Evolutionary conservation across 2,888 invertebrate genomes (phyloP).

Genomic region (Drosophila quinaria): DNA sequence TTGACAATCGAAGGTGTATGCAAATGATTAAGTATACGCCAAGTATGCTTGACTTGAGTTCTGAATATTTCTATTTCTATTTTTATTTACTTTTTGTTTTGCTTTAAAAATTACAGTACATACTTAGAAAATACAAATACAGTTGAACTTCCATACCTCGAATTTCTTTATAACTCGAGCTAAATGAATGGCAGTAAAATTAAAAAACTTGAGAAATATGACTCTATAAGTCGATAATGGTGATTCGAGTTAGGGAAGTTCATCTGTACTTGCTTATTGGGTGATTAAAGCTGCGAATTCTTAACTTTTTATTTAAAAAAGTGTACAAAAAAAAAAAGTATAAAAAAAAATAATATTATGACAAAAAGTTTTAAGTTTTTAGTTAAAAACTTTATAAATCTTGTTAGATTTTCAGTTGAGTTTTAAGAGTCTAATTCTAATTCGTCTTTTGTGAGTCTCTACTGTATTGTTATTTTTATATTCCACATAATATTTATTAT

Average conservation of each 20-base stretch:
- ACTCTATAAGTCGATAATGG: too few relatives aligned
- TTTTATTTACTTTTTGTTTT: background rate
- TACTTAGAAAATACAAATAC: too few relatives aligned
- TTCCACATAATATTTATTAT: too few relatives aligned
- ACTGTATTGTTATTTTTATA: background rate
- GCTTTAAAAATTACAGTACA: slow-evolving; percentile 15
- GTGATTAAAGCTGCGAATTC: too few relatives aligned
- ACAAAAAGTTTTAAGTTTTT: background rate
- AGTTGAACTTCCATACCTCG: too few relatives aligned
- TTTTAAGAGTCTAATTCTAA: background rate
- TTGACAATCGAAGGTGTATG: slow-evolving; percentile 10
- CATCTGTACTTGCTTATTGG: too few relatives aligned
- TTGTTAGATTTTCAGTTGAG: background rate
- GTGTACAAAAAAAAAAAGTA: background rate
- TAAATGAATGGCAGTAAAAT: too few relatives aligned
- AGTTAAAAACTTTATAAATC: too few relatives aligned
- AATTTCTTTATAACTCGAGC: too few relatives aligned
- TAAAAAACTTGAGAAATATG: too few relatives aligned
- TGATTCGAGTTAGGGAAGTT: too few relatives aligned
- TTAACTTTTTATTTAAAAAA: background rate
- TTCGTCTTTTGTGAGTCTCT: background rate
- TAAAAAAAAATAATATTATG: background rate
- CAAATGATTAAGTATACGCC: slow-evolving; percentile 28
- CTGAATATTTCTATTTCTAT: background rate
- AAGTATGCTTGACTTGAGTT: slow-evolving; percentile 18